phyloP scores from a whole-genome alignment of 1,140 invertebrate genomes.

The Telenomus remus region DNA sequence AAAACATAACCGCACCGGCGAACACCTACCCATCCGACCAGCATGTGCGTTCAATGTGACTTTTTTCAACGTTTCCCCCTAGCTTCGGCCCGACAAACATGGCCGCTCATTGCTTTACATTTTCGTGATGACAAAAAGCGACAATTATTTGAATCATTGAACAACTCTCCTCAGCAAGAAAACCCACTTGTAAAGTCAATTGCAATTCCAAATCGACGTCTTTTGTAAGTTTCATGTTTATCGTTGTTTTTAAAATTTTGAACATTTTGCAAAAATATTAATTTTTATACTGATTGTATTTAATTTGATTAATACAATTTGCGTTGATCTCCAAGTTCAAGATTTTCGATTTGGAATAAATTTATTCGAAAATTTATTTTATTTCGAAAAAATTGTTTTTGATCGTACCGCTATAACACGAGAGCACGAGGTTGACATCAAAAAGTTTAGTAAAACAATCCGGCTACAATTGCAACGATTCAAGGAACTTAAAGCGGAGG shows the following conservation, averaged over 20 bases:
- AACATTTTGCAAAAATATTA: no score
- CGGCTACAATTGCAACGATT: conserved; percentile 2
- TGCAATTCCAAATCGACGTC: background rate
- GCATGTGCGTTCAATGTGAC: conserved; percentile 40
- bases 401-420: no score
- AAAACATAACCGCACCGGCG: conserved; percentile 43
- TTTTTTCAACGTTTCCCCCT: conserved; percentile 13
- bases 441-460: no score
- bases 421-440: no score
- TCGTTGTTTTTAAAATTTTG: no score
- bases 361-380: no score
- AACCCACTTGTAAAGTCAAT: background rate
- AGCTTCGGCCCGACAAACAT: conserved; percentile 8
- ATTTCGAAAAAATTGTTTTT: no score
- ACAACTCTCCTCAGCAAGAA: conserved; percentile 11
- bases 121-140: conserved; percentile 7
- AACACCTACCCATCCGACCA: conserved; percentile 32
- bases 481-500: conserved; percentile 23
- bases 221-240: no score
- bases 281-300: no score
- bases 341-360: no score
- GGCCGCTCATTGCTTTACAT: conserved; percentile 34
- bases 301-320: no score
- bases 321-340: no score
- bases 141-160: conserved; percentile 48